Conservation (phyloP, 2,888 invertebrate species). For the Diarsia dahlii region DNA sequence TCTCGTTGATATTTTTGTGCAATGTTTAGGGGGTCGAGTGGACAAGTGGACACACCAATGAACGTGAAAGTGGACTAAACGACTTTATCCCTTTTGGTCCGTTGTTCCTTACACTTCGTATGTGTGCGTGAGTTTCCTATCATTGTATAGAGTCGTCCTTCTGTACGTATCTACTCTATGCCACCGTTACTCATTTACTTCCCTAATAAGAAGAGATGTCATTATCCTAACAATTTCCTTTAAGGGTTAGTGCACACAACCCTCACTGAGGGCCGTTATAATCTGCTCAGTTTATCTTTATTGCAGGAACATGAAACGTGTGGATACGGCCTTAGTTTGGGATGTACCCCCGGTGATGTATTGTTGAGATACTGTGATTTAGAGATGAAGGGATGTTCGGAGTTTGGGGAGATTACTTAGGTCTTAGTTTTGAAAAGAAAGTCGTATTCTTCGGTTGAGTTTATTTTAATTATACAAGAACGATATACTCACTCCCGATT, state of each 20-base stretch:
- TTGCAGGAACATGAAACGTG: constrained; percentile 58
- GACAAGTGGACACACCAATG: too few species aligned
- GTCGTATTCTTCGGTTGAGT: background rate
- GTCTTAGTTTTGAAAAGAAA: background rate
- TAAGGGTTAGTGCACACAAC: constrained; percentile 56
- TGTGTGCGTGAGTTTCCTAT: background rate
- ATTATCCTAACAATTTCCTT: constrained; percentile 61
- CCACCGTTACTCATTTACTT: constrained; percentile 48
- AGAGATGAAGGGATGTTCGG: constrained; percentile 28
- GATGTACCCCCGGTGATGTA: constrained; percentile 44
- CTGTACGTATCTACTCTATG: background rate
- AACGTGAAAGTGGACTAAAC: too few species aligned
- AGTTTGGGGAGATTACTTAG: background rate
- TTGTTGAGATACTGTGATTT: constrained; percentile 48
- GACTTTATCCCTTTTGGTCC: too few species aligned
- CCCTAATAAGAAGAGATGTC: constrained; percentile 63
- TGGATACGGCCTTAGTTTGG: constrained; percentile 56
- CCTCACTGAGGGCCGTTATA: constrained; percentile 48
- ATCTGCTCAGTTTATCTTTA: constrained; percentile 66
- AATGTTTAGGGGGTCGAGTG: too few species aligned
- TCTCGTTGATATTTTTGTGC: too few species aligned
- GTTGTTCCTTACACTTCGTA: too few species aligned
- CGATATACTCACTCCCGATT: background rate
- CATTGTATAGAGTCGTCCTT: background rate
- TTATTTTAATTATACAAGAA: background rate